These are phyloP conservation scores for Gobiocypris rarus DNA, from an alignment of 2,113 vertebrate genomes.

Conservation along the genomic window DNA sequence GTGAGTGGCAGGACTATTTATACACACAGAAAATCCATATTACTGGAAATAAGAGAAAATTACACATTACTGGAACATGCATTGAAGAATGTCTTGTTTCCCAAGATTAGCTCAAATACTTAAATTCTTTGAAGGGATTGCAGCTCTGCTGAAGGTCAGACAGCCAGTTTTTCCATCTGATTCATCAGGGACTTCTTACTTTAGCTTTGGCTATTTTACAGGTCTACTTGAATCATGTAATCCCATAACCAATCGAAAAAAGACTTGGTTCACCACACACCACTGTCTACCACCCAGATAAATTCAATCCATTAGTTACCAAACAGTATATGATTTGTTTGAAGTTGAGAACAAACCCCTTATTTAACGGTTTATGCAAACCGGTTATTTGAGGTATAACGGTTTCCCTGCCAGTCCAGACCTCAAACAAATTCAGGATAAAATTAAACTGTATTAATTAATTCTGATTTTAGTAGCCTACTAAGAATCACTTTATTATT, in stretches of 20 bases:
- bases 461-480: too few relatives aligned
- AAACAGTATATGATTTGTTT: constrained; percentile 5
- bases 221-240: constrained; percentile 63
- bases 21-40: constrained; percentile 64
- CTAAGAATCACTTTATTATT: not conserved
- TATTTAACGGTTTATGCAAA: not conserved
- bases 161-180: constrained; percentile 66
- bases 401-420: not conserved
- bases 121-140: constrained; percentile 57
- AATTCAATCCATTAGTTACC: not conserved
- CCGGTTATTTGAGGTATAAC: not conserved
- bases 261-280: constrained; percentile 60
- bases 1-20: constrained; percentile 66
- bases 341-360: not conserved
- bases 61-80: constrained; percentile 73
- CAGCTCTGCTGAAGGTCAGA: constrained; percentile 69
- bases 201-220: constrained; percentile 41
- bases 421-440: not conserved
- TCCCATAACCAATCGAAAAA: constrained; percentile 52
- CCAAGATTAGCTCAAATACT: constrained; percentile 55
- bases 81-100: constrained; percentile 32
- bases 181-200: constrained; percentile 40
- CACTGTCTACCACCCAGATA: constrained; percentile 4
- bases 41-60: constrained; percentile 71
- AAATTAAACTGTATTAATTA: not conserved